Conservation (phyloP, 2,113 vertebrate genomes). For the Saguinus imperator region DNA sequence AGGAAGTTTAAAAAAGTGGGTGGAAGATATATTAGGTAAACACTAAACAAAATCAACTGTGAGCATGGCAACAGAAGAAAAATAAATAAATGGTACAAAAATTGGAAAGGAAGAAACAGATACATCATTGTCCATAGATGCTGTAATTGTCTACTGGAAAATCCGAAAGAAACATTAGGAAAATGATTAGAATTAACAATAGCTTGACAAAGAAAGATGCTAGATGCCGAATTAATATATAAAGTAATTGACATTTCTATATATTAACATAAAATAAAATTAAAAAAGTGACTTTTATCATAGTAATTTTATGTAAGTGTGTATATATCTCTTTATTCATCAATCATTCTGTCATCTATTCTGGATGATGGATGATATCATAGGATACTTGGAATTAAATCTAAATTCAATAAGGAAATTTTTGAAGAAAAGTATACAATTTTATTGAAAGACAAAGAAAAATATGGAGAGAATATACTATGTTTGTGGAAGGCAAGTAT, state of each 20-base stretch:
- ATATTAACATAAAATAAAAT: slow-evolving; percentile 8
- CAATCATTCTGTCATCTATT: neutral
- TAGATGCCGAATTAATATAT: neutral
- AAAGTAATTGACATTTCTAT: neutral
- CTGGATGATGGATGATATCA: neutral
- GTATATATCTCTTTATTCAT: neutral
- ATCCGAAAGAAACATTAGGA: neutral
- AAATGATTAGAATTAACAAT: neutral
- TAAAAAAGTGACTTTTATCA: neutral
- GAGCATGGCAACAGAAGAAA: neutral
- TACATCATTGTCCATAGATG: neutral
- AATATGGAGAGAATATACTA: neutral
- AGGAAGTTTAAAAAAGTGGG: neutral
- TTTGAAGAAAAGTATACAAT: slow-evolving; percentile 15
- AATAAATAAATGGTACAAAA: neutral
- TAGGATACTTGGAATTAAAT: neutral
- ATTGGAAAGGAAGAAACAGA: neutral
- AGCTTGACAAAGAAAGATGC: neutral
- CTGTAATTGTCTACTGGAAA: neutral
- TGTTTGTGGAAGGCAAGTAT: neutral
- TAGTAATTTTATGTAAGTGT: neutral
- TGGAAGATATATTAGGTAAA: neutral
- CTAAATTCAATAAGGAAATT: neutral
- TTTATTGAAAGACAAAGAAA: neutral
- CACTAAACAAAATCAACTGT: neutral